phyloP scores from a whole-genome alignment of 2,797 vertebrate species.

The Crenichthys baileyi region DNA sequence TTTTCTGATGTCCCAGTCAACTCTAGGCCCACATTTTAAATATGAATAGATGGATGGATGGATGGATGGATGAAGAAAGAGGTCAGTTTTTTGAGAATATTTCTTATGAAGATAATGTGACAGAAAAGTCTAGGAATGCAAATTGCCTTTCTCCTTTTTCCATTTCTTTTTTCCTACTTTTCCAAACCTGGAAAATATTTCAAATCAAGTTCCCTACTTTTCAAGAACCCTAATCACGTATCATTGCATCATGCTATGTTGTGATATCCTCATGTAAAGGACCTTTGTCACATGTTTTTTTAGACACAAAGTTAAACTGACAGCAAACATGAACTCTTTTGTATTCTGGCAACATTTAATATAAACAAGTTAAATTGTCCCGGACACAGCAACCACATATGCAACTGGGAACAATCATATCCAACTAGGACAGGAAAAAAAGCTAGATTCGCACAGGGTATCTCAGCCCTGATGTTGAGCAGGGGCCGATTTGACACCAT shows the following conservation, averaged over 20 bases:
- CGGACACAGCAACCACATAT: background rate
- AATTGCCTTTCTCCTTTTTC: no score
- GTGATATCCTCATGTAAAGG: constrained; percentile 17
- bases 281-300: constrained; percentile 21
- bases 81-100: no score
- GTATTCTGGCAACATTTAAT: constrained; percentile 14
- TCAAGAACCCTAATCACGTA: no score
- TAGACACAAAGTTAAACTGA: constrained; percentile 10
- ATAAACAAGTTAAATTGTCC: constrained; percentile 19
- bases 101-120: background rate
- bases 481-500: constrained; percentile 49
- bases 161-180: no score
- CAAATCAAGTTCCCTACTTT: no score
- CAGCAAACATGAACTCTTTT: constrained; percentile 11
- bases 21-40: background rate
- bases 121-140: background rate
- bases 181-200: no score
- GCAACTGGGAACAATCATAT: background rate
- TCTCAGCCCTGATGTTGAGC: constrained; percentile 37
- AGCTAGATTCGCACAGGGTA: background rate
- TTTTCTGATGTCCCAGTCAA: background rate
- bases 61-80: background rate
- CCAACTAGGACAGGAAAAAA: background rate
- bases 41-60: background rate
- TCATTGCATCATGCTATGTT: background rate